Evolutionary conservation across 2,113 vertebrate species (phyloP).

Genomic region (Nycticryphes semicollaris): DNA sequence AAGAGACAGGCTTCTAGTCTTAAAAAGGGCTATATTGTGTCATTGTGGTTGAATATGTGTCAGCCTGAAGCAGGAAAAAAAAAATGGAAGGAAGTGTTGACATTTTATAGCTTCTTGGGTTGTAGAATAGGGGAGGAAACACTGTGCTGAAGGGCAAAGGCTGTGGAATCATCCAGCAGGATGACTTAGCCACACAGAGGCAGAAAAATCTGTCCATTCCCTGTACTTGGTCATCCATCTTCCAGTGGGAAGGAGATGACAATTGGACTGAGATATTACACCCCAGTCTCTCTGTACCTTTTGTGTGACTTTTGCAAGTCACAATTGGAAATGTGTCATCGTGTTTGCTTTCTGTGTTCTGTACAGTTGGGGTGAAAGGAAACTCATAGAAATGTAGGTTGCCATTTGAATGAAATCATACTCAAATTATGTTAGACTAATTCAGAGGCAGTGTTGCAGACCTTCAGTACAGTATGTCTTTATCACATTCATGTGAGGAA

Average conservation of each 20-base stretch:
- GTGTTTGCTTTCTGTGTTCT: not conserved
- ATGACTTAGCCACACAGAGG: not conserved
- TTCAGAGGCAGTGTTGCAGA: not conserved
- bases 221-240: not conserved
- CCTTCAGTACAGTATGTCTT: not conserved
- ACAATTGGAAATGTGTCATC: not conserved
- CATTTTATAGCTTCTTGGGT: not conserved
- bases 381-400: not conserved
- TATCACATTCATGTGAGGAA: not conserved
- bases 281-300: not conserved
- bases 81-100: not conserved
- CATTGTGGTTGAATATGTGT: not conserved
- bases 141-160: not conserved
- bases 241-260: fast-evolving
- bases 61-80: not conserved
- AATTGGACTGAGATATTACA: fast-evolving
- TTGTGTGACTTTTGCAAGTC: not conserved
- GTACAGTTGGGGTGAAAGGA: fast-evolving
- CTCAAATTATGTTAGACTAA: not conserved
- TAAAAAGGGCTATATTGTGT: not conserved
- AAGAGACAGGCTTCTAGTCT: not conserved
- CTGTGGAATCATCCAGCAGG: not conserved
- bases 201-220: not conserved
- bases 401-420: not conserved
- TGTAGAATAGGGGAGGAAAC: not conserved